phyloP scores from a whole-genome alignment of 2,797 vertebrate genomes.

The Lophius americanus region DNA sequence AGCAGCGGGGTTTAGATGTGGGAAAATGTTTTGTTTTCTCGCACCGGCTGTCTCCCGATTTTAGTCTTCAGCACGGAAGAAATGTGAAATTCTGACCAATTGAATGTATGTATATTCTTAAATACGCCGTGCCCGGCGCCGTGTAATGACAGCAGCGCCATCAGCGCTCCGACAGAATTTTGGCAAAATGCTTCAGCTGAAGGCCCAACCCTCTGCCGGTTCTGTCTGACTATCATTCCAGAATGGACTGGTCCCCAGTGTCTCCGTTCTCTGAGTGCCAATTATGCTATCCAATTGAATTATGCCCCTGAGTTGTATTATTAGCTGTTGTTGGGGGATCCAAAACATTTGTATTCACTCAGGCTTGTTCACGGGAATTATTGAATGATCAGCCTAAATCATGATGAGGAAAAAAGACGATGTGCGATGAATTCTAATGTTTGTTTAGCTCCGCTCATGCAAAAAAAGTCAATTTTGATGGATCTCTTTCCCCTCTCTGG shows the following conservation, averaged over 20 bases:
- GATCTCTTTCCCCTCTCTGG: background rate
- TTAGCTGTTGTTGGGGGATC: slow-evolving; percentile 60
- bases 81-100: slow-evolving; percentile 1
- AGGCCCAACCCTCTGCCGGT: slow-evolving; percentile 55
- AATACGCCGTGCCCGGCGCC: slow-evolving; percentile 22
- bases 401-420: slow-evolving; percentile 44
- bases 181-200: slow-evolving; percentile 53
- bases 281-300: slow-evolving; percentile 72
- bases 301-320: slow-evolving; percentile 70
- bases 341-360: slow-evolving; percentile 74
- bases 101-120: slow-evolving; percentile 9
- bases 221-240: slow-evolving; percentile 53
- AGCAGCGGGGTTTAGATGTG: slow-evolving; percentile 14
- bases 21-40: slow-evolving; percentile 9
- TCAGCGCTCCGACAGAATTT: slow-evolving; percentile 52
- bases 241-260: slow-evolving; percentile 46
- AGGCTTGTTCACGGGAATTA: slow-evolving; percentile 57
- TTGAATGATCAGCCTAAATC: slow-evolving; percentile 62
- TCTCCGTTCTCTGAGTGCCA: slow-evolving; percentile 62
- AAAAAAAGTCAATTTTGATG: background rate
- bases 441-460: slow-evolving; percentile 10
- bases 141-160: slow-evolving; percentile 44
- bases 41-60: slow-evolving; percentile 3
- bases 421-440: slow-evolving; percentile 41
- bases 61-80: slow-evolving; percentile 11